These are phyloP conservation scores for Acanthaster planci DNA, from an alignment of 35 echinoderm and acorn worm species.

Conservation along the genomic window DNA sequence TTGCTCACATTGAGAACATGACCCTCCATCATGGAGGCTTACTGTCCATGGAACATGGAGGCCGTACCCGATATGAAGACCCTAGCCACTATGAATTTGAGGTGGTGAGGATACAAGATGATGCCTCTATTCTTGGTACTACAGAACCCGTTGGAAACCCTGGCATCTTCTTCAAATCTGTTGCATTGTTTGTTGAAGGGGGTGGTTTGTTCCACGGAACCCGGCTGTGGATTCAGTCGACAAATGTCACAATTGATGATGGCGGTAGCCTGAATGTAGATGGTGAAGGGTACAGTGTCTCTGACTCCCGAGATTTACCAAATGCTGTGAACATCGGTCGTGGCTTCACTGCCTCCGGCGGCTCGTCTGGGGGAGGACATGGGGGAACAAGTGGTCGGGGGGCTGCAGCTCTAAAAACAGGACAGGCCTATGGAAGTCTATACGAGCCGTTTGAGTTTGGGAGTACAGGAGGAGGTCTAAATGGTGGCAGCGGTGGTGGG, in stretches of 20 bases:
- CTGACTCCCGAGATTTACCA: conserved; percentile 30
- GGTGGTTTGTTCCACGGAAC: conserved; percentile 66
- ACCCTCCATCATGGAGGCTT: conserved; percentile 70
- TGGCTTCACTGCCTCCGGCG: conserved; percentile 41
- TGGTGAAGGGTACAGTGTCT: conserved; percentile 52
- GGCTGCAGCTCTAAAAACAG: conserved; percentile 46
- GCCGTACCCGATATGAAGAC: conserved; percentile 54
- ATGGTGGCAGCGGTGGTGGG: conserved; percentile 72
- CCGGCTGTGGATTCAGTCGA: conserved; percentile 49
- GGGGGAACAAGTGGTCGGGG: conserved; percentile 83
- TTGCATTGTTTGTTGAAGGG: conserved; percentile 68
- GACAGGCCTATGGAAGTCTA: conserved; percentile 91
- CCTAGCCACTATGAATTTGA: conserved; percentile 63
- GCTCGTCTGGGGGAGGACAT: conserved; percentile 83
- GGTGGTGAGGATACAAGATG: conserved; percentile 66
- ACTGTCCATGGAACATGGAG: conserved; percentile 82
- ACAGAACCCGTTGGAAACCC: conserved; percentile 58
- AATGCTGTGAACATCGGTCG: conserved; percentile 62
- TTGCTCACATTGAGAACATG: conserved; percentile 69
- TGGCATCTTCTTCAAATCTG: conserved; percentile 60
- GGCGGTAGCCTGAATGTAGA: conserved; percentile 72
- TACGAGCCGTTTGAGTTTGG: conserved; percentile 91
- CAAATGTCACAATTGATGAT: conserved; percentile 89
- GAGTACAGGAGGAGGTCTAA: conserved; percentile 70
- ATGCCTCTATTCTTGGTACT: conserved; percentile 45